Base-by-base conservation (phyloP, 1,140 invertebrate species). In the Tetramorium simillimum region DNA sequence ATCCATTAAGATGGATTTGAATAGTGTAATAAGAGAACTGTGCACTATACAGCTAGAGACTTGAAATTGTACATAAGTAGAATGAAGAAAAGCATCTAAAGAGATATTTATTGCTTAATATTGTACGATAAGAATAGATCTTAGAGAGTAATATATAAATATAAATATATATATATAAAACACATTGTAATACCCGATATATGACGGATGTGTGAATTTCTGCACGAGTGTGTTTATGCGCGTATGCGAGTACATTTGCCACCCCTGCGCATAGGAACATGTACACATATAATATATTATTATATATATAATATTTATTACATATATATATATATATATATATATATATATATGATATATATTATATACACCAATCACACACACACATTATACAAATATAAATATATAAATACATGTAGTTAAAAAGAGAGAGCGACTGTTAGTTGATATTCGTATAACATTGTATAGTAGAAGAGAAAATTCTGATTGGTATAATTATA, bases 401-500 rank as follows among this genome's bases (percentile, higher is more conserved):
- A 63, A 84, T 88, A 88, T 85, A 92, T 92, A 93, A 91, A 92
- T 91, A 93, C 90, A 93, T 90, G 90, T 94, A 94, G 89, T 85
- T 94, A 91, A 89, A 91, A 89, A 92, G 89, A 86, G 65, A 67
- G 40, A 69, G 58, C 86, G 89, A 91, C 40, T 91, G 72, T 91
- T 92, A 92, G 90, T 85, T 92, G 88, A 87, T 92, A 93, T 88
- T 92, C 89, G 81, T 91, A 92, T 90, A 89, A 92, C 85, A 93
- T 91, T 94, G 93, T 94, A 94, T 93, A 94, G 88, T 94, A 58
- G 33, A 69, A 49, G 6, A 46, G 21, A 69, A 93, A 91, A 92
- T 92, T 92, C 89, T 93, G 90, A 90, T 93, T 90, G 89, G 91
- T 93, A 93, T 90, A 91, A 94, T 93, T 92, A 92, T 92, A 94